phyloP scores from a whole-genome alignment of 2,113 vertebrate genomes.

The Sisor rabdophorus region DNA sequence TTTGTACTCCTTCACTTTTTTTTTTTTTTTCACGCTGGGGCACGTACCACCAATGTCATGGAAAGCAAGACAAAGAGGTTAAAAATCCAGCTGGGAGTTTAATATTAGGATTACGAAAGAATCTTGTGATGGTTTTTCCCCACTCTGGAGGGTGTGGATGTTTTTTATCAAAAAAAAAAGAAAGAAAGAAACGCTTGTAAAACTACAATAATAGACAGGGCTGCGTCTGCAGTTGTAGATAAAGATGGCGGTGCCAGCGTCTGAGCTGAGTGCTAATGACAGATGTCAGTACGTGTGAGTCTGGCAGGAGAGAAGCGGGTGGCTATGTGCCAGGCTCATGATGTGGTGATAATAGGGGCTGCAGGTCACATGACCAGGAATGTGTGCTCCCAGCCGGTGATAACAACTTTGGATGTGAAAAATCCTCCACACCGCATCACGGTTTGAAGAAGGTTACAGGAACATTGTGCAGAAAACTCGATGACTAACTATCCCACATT shows the following conservation, averaged over 20 bases:
- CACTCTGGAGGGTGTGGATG: conserved; percentile 18
- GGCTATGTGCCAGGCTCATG: conserved; percentile 33
- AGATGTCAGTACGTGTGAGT: conserved; percentile 34
- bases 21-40: conserved; percentile 11
- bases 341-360: conserved; percentile 40
- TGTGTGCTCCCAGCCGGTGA: conserved; percentile 19
- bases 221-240: conserved; percentile 17
- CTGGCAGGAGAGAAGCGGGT: conserved; percentile 28
- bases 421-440: neutral
- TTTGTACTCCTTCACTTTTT: conserved; percentile 7
- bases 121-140: conserved; percentile 5
- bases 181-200: neutral
- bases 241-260: conserved; percentile 22
- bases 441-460: neutral
- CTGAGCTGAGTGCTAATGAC: conserved; percentile 29
- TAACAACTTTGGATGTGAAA: conserved; percentile 27
- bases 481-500: neutral
- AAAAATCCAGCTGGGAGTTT: conserved; percentile 38
- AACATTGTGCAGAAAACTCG: neutral
- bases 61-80: conserved; percentile 28
- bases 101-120: conserved; percentile 39
- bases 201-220: conserved; percentile 21
- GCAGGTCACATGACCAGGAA: conserved; percentile 24
- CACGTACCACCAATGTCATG: conserved; percentile 23
- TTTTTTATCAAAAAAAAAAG: neutral